Evolutionary conservation across 2,113 vertebrate species (phyloP), one percentile per base, ranked within the genome.

Genomic region (Tragelaphus imberbis): DNA sequence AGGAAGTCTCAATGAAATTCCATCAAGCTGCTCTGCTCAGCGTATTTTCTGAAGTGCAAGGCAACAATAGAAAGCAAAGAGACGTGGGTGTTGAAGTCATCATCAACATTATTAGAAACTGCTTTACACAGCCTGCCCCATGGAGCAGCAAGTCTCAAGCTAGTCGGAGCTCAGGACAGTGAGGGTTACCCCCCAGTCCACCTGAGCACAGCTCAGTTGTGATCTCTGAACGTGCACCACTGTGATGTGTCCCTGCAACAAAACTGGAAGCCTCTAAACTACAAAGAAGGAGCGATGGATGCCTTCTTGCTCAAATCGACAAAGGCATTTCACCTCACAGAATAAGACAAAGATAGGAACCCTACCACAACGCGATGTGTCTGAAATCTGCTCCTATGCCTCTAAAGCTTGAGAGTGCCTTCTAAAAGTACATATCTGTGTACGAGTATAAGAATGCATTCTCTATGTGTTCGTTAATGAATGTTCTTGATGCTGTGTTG

Each of bases 41-140:
- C 6, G 33, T 40, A 90, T 88, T 97, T 98, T 96, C 92, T 97
- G 92, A 98, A 92, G 97, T 90, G 58, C 25, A 84, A 97, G 84
- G 92, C 58, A 88, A 89, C 0, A 88, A 97, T 59, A 68, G 12
- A 89, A 84, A 85, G 61, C 53, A 98, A 98, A 98, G 95, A 97
- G 91, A 96, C 51, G 90, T 90, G 97, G 95, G 95, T 96, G 82
- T 97, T 92, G 97, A 97, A 98, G 97, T 95, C 98, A 97, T 98
- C 97, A 97, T 63, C 94, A 94, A 96, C 98, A 97, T 30, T 6
- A 98, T 94, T 90, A 97, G 97, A 98, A 96, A 36, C 80, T 88
- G 96, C 95, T 98, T 98, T 97, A 97, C 94, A 97, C 63, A 94
- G 47, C 90, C 97, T 81, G 96, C 97, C 91, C n/a, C 91, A 88